Percentiles rank a stretch among this genome's conserved stretches.
Conservation (phyloP, 2,113 vertebrate genomes). For the Takifugu flavidus region DNA sequence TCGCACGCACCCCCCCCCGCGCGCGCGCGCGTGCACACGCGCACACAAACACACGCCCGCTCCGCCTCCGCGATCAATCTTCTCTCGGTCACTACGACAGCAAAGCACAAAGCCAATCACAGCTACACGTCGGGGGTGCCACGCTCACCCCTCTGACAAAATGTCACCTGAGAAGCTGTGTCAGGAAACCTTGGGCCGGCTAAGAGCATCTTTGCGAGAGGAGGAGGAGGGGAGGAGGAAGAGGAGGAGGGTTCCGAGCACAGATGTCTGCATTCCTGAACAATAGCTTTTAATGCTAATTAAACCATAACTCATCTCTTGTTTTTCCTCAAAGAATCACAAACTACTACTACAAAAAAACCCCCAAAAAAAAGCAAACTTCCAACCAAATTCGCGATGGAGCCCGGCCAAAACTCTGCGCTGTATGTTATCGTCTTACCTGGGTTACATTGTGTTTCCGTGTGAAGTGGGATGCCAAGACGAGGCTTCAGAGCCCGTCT, state of each 20-base stretch:
- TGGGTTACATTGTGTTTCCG: conserved; percentile 53
- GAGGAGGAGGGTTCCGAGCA: conserved; percentile 8
- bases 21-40: conserved; percentile 12
- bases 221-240: neutral
- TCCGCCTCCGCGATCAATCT: conserved; percentile 60
- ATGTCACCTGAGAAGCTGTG: conserved; percentile 61
- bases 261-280: conserved; percentile 1
- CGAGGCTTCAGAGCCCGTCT: conserved; percentile 56
- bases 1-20: conserved; percentile 13
- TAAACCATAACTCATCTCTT: neutral
- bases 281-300: neutral
- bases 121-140: conserved; percentile 46
- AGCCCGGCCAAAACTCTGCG: conserved; percentile 50
- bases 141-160: conserved; percentile 60
- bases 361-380: conserved; percentile 14
- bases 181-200: conserved; percentile 46
- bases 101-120: conserved; percentile 68
- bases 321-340: conserved; percentile 27
- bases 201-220: conserved; percentile 20
- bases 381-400: conserved; percentile 45
- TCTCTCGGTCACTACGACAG: conserved; percentile 47
- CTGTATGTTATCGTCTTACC: conserved; percentile 48
- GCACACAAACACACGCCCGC: conserved; percentile 20
- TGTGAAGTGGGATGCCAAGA: conserved; percentile 70
- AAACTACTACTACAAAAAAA: neutral